A percentile compares a stretch with the other conserved stretches of the same genome.
These are phyloP conservation scores for Cydia amplana DNA, from an alignment of 1,140 invertebrate genomes.

Conservation along the genomic window DNA sequence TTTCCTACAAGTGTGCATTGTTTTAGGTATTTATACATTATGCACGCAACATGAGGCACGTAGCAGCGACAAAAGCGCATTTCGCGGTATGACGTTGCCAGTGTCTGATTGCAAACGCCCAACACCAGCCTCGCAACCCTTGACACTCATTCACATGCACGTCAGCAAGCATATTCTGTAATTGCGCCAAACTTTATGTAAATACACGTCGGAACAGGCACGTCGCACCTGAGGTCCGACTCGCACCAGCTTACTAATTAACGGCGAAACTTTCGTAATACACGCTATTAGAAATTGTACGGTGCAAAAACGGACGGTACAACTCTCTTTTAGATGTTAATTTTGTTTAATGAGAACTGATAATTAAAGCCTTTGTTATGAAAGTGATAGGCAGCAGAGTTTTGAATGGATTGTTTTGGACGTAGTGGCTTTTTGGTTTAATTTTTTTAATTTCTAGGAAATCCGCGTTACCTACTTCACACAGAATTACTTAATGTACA, in stretches of 20 bases:
- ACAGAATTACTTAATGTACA: not conserved
- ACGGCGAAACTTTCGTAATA: constrained; percentile 49
- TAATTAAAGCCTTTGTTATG: not conserved
- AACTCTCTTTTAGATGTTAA: constrained; percentile 30
- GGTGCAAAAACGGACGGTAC: constrained; percentile 20
- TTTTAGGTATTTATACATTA: not conserved
- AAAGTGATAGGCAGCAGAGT: not conserved
- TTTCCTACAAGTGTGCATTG: too few species aligned
- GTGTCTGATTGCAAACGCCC: not conserved
- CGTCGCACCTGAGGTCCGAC: constrained; percentile 48
- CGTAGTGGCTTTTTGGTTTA: too few species aligned
- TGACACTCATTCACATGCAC: constrained; percentile 15
- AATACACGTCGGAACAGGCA: constrained; percentile 44
- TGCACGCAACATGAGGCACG: not conserved
- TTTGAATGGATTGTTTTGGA: too few species aligned
- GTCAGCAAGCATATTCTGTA: constrained; percentile 39
- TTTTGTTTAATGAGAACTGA: constrained; percentile 20
- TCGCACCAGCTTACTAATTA: constrained; percentile 50
- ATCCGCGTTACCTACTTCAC: not conserved
- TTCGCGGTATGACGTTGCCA: not conserved
- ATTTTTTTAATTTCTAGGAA: not conserved
- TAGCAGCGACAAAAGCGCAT: not conserved
- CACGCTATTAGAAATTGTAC: constrained; percentile 44
- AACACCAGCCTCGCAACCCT: not conserved
- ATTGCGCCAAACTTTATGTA: constrained; percentile 54